Percentiles rank a stretch among this genome's conserved stretches.
These are phyloP conservation scores for Mechanitis mazaeus DNA, from an alignment of 2,888 invertebrate species.

Conservation along the genomic window DNA sequence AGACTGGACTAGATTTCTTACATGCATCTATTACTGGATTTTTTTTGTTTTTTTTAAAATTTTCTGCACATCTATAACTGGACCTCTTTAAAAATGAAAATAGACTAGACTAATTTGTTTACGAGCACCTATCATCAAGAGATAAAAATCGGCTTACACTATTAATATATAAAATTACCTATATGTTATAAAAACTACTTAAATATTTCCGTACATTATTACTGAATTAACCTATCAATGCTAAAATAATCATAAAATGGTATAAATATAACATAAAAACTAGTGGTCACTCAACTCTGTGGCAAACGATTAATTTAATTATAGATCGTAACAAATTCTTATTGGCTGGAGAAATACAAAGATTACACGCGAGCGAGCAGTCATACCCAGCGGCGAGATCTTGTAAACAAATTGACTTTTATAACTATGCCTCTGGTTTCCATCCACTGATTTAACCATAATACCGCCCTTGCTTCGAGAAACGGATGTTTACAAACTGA, in stretches of 20 bases:
- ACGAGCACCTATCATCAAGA: no score
- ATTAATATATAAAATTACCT: no score
- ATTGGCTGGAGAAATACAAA: constrained; percentile 42
- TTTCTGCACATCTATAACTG: no score
- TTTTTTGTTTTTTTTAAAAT: no score
- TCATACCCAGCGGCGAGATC: constrained; percentile 57
- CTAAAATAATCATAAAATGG: constrained; percentile 9
- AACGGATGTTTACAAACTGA: constrained; percentile 20
- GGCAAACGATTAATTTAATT: constrained; percentile 9
- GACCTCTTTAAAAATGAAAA: no score
- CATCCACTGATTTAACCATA: constrained; percentile 47
- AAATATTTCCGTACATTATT: no score
- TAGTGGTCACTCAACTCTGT: constrained; percentile 13
- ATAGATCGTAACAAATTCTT: constrained; percentile 23
- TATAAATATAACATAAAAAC: constrained; percentile 11
- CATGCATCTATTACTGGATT: no score
- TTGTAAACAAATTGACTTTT: constrained; percentile 67
- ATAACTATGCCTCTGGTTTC: constrained; percentile 56
- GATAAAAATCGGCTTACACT: no score
- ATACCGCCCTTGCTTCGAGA: constrained; percentile 23
- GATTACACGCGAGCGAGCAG: constrained; percentile 40
- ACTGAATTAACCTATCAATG: neutral
- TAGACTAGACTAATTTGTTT: no score
- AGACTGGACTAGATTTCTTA: no score
- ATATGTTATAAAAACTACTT: no score